Evolutionary conservation across 2,888 invertebrate genomes (phyloP), one percentile per base, ranked within the genome.

Genomic region (Pollenia griseotomentosa): DNA sequence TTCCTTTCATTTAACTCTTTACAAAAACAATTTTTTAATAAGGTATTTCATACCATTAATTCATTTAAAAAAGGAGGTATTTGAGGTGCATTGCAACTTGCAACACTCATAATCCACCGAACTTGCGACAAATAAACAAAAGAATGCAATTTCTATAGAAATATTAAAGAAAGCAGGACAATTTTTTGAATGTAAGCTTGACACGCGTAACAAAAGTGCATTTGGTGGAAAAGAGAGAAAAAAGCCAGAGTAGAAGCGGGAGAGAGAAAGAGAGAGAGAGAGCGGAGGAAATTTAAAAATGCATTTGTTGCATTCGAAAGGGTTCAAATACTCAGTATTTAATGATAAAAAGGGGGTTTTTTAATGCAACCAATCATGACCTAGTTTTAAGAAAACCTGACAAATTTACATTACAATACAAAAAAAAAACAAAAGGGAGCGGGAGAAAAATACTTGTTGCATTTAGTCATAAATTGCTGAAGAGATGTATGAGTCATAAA

Each of bases 341-440:
- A 16, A 40, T 82, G 14, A 53, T 16, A 16, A 70, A 55, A 51
- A 40, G 61, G 80, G 71, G 63, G 65, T 79, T 33, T 33, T 79
- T 59, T 68, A 70, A 14, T 85, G 71, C 71, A 81, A 77, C 85
- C 81, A 85, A 85, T 85, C 85, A 81, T 85, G 81, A 81, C 81
- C 85, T 78, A 85, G 16, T 78, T 77, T 81, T 66, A 14, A n/a
- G 4, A 40, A 44, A 75, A 42, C 16, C 14, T 42, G 14, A 65
- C 23, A 12, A 6, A 40, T 16, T 63, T 71, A 57, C 12, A 70
- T 53, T 23, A 71, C 55, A 51, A 53, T 23, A 23, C 53, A n/a
- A n/a, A 16, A 19, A 51, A 48, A 48, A 16, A 51, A 71, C 33
- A 33, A 33, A 33, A 33, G 33, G 33, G 33, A 33, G 33, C 33